Conservation (phyloP, 1,140 invertebrate genomes). For the Scaptomyza montana region DNA sequence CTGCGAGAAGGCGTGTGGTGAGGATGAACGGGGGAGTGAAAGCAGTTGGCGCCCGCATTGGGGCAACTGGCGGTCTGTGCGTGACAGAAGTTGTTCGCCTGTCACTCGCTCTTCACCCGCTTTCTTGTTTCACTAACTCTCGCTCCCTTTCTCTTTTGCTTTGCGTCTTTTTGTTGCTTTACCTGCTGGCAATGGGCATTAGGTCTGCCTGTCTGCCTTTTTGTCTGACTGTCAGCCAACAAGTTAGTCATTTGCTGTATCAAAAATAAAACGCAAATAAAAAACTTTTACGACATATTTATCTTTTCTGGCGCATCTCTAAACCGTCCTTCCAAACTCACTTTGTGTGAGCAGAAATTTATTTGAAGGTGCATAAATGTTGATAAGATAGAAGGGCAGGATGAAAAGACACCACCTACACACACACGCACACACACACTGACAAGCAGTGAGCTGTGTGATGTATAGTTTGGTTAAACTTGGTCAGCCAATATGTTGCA, state of each 20-base stretch:
- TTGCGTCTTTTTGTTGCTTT: constrained; percentile 5
- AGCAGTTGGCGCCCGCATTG: constrained; percentile 36
- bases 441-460: constrained; percentile 51
- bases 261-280: constrained; percentile 81
- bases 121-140: constrained; percentile 22
- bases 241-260: constrained; percentile 80
- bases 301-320: constrained; percentile 61
- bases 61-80: constrained; percentile 54
- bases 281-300: constrained; percentile 80
- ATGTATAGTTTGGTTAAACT: constrained; percentile 77
- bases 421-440: constrained; percentile 33
- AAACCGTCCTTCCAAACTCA: constrained; percentile 24
- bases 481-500: constrained; percentile 62
- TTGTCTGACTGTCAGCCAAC: constrained; percentile 65
- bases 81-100: constrained; percentile 68
- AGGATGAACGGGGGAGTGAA: no score
- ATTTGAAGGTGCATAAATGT: constrained; percentile 69
- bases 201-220: constrained; percentile 5
- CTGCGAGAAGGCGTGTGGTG: background rate
- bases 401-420: constrained; percentile 10
- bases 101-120: constrained; percentile 32
- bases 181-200: constrained; percentile 34
- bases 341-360: constrained; percentile 22
- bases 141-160: background rate
- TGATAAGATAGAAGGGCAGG: constrained; percentile 36